Evolutionary conservation across 1,140 invertebrate genomes (phyloP), one percentile per base, ranked within the genome.

Genomic region (Holcopasites calliopsidis): DNA sequence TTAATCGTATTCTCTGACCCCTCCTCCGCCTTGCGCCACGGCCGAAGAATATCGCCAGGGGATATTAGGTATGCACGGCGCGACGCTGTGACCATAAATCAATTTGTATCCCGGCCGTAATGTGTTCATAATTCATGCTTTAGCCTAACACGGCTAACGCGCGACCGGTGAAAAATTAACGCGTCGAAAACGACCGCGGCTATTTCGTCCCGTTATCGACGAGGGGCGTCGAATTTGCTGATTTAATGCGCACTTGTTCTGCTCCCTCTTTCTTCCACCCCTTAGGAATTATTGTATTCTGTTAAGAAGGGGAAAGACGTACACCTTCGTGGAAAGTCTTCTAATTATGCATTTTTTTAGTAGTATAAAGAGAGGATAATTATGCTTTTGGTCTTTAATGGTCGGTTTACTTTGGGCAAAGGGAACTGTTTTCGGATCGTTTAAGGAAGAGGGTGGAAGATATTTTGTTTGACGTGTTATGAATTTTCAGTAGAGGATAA

Each of bases 121-220:
- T 89, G 84, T 82, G 85, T 90, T 90, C 87, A 88, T 90, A 90
- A 90, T 89, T 90, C 88, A 90, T 86, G 88, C 86, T 89, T n/a
- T 90, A 88, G 87, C 85, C 86, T 85, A 88, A 89, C 84, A 70
- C 76, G 79, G 66, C 76, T 79, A 76, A n/a, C 65, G 68, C 68
- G 75, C 74, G 62, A 55, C 62, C 76, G 81, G 73, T 85, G 86
- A 89, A 89, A 89, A 89, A 86, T 88, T 88, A 88, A 90, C 82
- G 82, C 77, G 50, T 80, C 68, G 85, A 85, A 88, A 88, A 76
- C 82, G 58, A 75, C 38, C 49, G 62, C 44, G 57, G 66, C 75
- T 70, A 76, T 81, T 64, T 60, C 52, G 47, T 49, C 64, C 42
- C 40, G 52, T 80, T 81, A 80, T 79, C 77, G 57, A 47, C 33